Base-by-base conservation (phyloP, 2,888 invertebrate genomes). In the Lochmaea capreae region DNA sequence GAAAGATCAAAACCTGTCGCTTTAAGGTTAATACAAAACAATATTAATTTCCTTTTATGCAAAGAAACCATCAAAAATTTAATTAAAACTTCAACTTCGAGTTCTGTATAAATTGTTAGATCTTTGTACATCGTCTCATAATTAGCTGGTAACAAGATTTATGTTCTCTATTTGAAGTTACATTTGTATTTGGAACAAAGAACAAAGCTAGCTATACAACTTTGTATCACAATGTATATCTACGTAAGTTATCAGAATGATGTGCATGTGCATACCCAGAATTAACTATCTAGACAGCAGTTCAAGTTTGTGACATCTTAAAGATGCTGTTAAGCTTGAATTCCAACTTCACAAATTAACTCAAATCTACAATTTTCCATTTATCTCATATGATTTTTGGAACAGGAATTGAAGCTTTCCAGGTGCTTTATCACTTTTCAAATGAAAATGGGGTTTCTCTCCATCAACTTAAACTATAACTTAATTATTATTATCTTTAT, bases 221-320 rank as follows among this genome's bases (percentile, higher is more conserved):
- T 61, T 61, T 61, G 39, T 61, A 61, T 61, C 39, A 33, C 33
- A 61, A n/a, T 39, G 33, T 61, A 61, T 10, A 0, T 14, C 11
- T 61, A 61, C 14, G 39, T 33, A 39, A 39, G 33, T 61, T 61
- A 39, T 61, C 39, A 39, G 58, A 61, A n/a, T 61, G 61, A 61
- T 61, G 39, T 61, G 61, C 61, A 61, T 61, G 61, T 61, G 61
- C n/a, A 61, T 61, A 61, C n/a, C 14, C n/a, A 12, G 61, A 12
- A 39, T 61, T 33, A 61, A 61, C 61, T 61, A n/a, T 61, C 33
- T 61, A 33, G n/a, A 61, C 39, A 33, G 33, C 61, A 39, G 33
- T 43, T 1, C 18, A 59, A 68, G 59, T 68, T 68, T 68, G 67
- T 68, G 67, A 68, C 67, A 68, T 43, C 67, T 68, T 46, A 46